phyloP scores from a whole-genome alignment of 2,888 invertebrate species.

The Melikaiella ostensackeni region DNA sequence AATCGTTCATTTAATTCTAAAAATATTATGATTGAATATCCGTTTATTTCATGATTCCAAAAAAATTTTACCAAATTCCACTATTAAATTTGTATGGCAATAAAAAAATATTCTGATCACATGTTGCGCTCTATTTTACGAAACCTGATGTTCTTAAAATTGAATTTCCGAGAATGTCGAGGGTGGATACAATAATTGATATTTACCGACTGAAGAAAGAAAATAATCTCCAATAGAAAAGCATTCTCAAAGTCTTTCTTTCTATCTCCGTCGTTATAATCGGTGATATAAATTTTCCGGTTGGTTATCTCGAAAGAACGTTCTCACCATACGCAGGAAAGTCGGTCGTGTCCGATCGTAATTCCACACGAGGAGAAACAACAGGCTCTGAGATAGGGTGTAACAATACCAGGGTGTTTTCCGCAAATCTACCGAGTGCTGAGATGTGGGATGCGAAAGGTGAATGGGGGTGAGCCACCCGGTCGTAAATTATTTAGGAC shows the following conservation, averaged over 20 bases:
- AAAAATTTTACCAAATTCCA: not conserved
- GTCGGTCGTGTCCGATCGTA: conserved; percentile 43
- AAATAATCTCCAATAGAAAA: conserved; percentile 36
- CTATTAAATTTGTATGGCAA: not conserved
- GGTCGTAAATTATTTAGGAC: conserved; percentile 75
- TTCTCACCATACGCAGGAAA: conserved; percentile 17
- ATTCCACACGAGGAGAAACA: conserved; percentile 44
- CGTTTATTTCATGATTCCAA: not conserved
- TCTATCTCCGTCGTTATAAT: conserved; percentile 33
- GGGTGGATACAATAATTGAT: conserved; percentile 36
- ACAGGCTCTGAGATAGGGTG: conserved; percentile 38
- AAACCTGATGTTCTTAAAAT: conserved; percentile 1
- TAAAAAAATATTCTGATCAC: not conserved
- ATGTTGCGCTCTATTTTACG: not conserved
- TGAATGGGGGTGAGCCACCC: conserved; percentile 37
- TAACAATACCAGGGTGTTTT: conserved; percentile 45
- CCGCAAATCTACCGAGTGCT: conserved; percentile 60
- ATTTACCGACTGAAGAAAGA: conserved; percentile 13
- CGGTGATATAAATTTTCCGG: conserved; percentile 37
- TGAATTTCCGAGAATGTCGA: conserved; percentile 16
- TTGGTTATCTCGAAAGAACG: conserved; percentile 33
- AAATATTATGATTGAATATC: not conserved
- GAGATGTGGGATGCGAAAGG: conserved; percentile 36
- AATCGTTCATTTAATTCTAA: not conserved
- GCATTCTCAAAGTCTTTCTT: conserved; percentile 8